Conservation (phyloP, 1,140 invertebrate genomes). For the Homarus americanus region DNA sequence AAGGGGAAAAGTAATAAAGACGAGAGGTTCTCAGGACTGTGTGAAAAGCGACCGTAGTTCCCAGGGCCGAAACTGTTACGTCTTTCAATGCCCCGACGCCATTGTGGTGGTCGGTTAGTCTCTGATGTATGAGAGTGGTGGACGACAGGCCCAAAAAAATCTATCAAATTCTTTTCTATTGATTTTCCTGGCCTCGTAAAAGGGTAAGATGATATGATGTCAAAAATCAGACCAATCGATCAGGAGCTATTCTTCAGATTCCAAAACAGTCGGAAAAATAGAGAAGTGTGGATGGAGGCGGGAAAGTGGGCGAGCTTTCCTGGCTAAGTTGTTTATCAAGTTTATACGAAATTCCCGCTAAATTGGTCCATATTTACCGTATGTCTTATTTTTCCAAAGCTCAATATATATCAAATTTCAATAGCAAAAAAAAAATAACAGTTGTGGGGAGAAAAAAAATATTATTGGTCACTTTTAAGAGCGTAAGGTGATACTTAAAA, state of each 20-base stretch:
- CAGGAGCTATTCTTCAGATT: background rate
- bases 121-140: constrained; percentile 12
- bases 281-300: background rate
- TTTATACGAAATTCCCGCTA: too few relatives aligned
- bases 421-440: too few relatives aligned
- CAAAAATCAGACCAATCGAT: constrained; percentile 11
- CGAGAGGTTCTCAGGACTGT: background rate
- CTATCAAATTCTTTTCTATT: constrained; percentile 24
- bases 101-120: constrained; percentile 27
- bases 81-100: background rate
- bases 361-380: too few relatives aligned
- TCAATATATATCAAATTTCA: too few relatives aligned
- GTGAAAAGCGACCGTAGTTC: constrained; percentile 3
- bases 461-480: too few relatives aligned
- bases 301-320: background rate
- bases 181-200: background rate
- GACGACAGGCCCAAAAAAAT: constrained; percentile 1
- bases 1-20: background rate
- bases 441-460: too few relatives aligned
- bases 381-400: too few relatives aligned
- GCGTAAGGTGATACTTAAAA: too few relatives aligned
- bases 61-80: constrained; percentile 21
- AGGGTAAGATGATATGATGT: constrained; percentile 40
- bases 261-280: background rate
- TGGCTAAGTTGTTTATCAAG: too few relatives aligned